A percentile compares a stretch with the other conserved stretches of the same genome.
Conservation (phyloP, 2,113 vertebrate species). For the Strix aluco region DNA sequence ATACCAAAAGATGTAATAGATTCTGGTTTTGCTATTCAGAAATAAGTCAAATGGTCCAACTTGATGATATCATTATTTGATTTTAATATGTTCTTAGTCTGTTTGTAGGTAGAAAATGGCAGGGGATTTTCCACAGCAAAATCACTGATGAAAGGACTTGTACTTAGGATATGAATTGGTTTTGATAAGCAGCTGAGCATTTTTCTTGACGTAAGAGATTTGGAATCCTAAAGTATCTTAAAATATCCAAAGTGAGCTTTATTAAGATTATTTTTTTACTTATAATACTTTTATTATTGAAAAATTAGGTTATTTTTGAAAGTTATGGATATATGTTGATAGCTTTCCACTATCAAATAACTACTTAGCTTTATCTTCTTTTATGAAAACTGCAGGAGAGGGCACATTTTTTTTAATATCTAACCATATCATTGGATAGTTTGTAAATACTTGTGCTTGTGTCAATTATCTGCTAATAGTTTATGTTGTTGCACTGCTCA, state of each 20-base stretch:
- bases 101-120: neutral
- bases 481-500: neutral
- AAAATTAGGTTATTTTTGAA: neutral
- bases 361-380: neutral
- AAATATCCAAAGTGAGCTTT: neutral
- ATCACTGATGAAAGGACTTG: neutral
- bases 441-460: neutral
- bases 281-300: neutral
- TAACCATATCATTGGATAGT: neutral
- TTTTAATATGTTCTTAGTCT: neutral
- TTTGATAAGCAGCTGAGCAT: neutral
- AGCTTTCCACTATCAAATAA: neutral
- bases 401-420: neutral
- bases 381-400: neutral
- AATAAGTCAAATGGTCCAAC: neutral
- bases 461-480: neutral
- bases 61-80: neutral
- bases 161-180: neutral
- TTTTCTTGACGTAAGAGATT: neutral
- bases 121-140: neutral
- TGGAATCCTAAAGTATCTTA: neutral
- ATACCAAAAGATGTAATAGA: neutral
- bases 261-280: neutral
- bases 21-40: neutral
- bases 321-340: neutral